phyloP scores from a whole-genome alignment of 2,888 invertebrate species.

The Pocota personata region DNA sequence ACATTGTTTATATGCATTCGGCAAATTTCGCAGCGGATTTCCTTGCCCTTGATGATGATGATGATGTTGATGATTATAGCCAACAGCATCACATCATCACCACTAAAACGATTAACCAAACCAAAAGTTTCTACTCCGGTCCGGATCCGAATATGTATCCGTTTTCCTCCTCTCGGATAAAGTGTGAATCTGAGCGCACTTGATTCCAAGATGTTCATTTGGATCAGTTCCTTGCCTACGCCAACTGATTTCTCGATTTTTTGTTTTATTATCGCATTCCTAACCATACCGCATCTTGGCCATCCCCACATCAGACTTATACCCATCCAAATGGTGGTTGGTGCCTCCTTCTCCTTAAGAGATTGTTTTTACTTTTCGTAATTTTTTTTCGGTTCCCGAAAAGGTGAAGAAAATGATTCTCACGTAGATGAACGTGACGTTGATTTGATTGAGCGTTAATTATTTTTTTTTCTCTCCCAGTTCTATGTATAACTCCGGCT shows the following conservation, averaged over 20 bases:
- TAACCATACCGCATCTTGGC: conserved; percentile 10
- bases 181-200: conserved; percentile 12
- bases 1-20: conserved; percentile 4
- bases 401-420: conserved; percentile 81
- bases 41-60: conserved; percentile 16
- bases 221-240: conserved; percentile 10
- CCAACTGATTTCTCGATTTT: conserved; percentile 6
- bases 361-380: conserved; percentile 24
- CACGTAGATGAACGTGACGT: conserved; percentile 83
- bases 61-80: conserved; percentile 30
- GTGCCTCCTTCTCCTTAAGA: not conserved
- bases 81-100: conserved; percentile 2
- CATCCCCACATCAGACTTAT: not conserved
- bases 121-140: not conserved
- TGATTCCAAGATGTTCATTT: conserved; percentile 30
- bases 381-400: conserved; percentile 53
- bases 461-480: conserved; percentile 69
- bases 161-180: not conserved
- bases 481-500: conserved; percentile 7
- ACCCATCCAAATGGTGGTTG: not conserved
- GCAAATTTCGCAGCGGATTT: conserved; percentile 7
- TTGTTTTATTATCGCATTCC: conserved; percentile 20
- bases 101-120: not conserved
- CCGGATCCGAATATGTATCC: not conserved
- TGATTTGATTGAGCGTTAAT: conserved; percentile 81